Evolutionary conservation across 30 jellyfish, hydroid and myxozoan genomes (phyloP).

Genomic region (Aurelia coerulea): DNA sequence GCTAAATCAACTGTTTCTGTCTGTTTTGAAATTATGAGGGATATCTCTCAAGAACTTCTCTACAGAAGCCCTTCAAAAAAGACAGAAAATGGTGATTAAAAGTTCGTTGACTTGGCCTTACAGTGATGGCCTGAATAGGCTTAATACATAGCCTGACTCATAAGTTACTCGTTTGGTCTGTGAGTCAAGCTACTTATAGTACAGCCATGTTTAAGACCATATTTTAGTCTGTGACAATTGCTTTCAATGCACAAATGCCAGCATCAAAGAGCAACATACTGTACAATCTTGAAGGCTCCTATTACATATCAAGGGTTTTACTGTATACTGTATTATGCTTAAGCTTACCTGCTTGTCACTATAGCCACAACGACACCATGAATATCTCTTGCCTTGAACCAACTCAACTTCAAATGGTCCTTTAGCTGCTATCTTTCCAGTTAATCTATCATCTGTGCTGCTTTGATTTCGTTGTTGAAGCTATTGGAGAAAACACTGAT

Average conservation of each 20-base stretch:
- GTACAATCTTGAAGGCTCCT: background rate
- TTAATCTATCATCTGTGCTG: constrained; percentile 4
- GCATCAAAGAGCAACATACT: background rate
- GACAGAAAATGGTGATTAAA: too few species aligned
- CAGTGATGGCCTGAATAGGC: too few species aligned
- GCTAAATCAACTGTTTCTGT: too few species aligned
- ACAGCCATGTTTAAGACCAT: too few species aligned
- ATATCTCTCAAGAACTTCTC: too few species aligned
- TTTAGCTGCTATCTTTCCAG: constrained; percentile 66
- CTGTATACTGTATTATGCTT: background rate
- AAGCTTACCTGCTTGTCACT: constrained; percentile 78
- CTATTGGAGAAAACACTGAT: background rate
- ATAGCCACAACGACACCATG: constrained; percentile 92
- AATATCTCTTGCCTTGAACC: constrained; percentile 68
- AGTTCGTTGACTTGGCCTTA: too few species aligned
- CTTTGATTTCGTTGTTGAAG: constrained; percentile 21
- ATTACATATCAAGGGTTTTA: background rate
- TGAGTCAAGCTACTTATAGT: too few species aligned
- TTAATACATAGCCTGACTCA: too few species aligned
- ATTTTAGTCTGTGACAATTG: too few species aligned
- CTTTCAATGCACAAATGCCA: background rate
- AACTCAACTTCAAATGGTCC: constrained; percentile 64
- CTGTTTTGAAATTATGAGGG: too few species aligned
- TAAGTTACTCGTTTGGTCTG: too few species aligned
- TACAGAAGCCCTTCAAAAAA: too few species aligned